Evolutionary conservation across 2,113 vertebrate species (phyloP).

Genomic region (Xenopus borealis): DNA sequence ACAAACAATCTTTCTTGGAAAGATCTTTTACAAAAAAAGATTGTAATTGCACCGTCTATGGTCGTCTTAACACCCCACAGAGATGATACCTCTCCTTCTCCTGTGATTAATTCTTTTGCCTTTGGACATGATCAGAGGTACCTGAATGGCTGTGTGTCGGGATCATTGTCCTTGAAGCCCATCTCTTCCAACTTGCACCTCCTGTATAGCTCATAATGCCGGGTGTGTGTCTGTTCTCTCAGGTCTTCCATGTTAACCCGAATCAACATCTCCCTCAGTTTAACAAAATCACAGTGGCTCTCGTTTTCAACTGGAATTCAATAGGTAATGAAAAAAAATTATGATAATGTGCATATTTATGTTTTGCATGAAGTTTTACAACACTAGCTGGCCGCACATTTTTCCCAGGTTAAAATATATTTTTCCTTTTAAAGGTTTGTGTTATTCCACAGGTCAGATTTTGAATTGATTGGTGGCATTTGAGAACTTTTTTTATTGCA

Average conservation of each 20-base stretch:
- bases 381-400: too few relatives aligned
- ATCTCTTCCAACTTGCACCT: constrained; percentile 96
- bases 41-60: too few relatives aligned
- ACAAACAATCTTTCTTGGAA: too few relatives aligned
- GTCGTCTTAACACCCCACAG: too few relatives aligned
- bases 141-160: constrained; percentile 95
- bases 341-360: too few relatives aligned
- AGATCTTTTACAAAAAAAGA: too few relatives aligned
- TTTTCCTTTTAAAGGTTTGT: too few relatives aligned
- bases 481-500: too few relatives aligned
- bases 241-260: constrained; percentile 98
- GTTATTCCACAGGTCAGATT: too few relatives aligned
- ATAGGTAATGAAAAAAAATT: neutral
- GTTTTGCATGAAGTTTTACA: too few relatives aligned
- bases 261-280: constrained; percentile 93
- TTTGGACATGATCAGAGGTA: constrained; percentile 49
- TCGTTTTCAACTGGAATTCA: constrained; percentile 85
- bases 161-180: constrained; percentile 96
- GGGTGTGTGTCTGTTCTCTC: constrained; percentile 90
- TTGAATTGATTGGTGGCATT: too few relatives aligned
- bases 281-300: constrained; percentile 95
- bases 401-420: too few relatives aligned
- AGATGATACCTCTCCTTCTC: neutral
- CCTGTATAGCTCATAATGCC: constrained; percentile 94
- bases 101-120: rapidly evolving